A percentile compares a stretch with the other conserved stretches of the same genome.
Conservation (phyloP, 2,888 invertebrate species). For the Cephus runcator region DNA sequence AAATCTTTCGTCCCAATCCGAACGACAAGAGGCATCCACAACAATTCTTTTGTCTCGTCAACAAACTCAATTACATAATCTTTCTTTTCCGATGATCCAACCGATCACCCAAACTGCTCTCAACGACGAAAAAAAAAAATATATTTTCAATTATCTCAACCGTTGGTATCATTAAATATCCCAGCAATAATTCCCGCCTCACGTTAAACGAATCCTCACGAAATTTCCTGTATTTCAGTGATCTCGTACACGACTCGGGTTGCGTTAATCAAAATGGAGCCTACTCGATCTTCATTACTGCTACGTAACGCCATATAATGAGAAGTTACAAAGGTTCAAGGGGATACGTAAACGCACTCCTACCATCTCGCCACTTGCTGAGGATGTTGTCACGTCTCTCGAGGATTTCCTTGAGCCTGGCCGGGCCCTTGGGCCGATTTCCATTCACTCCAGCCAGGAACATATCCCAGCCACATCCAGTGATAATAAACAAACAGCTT, state of each 20-base stretch:
- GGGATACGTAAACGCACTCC: conserved; percentile 23
- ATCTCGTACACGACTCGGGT: neutral
- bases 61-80: neutral
- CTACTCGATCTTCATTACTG: neutral
- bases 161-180: too few species aligned
- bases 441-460: conserved; percentile 32
- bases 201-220: neutral
- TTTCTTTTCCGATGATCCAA: neutral
- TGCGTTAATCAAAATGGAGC: neutral
- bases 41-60: neutral
- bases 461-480: conserved; percentile 33
- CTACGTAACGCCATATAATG: neutral
- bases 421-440: conserved; percentile 64
- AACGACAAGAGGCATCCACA: neutral
- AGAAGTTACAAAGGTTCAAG: neutral
- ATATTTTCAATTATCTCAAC: too few species aligned
- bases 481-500: neutral
- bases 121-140: neutral
- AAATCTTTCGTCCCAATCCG: neutral
- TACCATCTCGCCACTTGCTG: conserved; percentile 69
- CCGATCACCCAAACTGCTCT: neutral
- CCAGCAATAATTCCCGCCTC: neutral
- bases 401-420: conserved; percentile 64
- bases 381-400: conserved; percentile 67
- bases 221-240: neutral